A percentile compares a stretch with the other conserved stretches of the same genome.
These are phyloP conservation scores for Megastigmus dorsalis DNA, from an alignment of 2,888 invertebrate species.

Conservation along the genomic window DNA sequence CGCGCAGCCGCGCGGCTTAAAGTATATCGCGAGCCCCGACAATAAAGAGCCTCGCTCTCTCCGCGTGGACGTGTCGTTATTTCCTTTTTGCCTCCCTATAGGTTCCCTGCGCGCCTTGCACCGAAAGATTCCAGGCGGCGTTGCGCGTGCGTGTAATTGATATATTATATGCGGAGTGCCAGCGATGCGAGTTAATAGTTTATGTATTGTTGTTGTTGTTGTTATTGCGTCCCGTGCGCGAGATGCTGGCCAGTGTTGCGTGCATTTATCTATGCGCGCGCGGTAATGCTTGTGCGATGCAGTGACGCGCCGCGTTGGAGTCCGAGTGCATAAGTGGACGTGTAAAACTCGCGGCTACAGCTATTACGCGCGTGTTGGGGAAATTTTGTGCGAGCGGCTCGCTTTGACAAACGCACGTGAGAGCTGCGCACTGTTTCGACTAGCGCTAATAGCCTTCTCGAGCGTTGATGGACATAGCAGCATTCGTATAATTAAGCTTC, in stretches of 20 bases:
- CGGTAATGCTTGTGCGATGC: constrained; percentile 13
- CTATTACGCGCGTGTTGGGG: background rate
- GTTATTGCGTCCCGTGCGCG: constrained; percentile 26
- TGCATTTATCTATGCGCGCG: background rate
- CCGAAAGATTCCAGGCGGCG: too few species aligned
- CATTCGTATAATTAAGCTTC: too few species aligned
- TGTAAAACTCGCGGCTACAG: constrained; percentile 25
- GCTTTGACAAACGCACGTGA: background rate
- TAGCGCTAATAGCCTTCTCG: too few species aligned
- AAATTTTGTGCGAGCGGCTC: background rate
- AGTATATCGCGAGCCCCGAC: too few species aligned
- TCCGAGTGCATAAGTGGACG: constrained; percentile 4
- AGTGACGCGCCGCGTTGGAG: too few species aligned
- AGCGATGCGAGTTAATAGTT: constrained; percentile 25
- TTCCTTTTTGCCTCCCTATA: too few species aligned
- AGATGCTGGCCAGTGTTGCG: background rate
- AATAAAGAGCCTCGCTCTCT: too few species aligned
- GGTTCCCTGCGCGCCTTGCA: too few species aligned
- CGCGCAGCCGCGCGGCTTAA: background rate
- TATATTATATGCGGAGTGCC: constrained; percentile 13
- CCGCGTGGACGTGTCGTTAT: too few species aligned
- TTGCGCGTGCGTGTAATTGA: too few species aligned
- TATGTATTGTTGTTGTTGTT: too few species aligned
- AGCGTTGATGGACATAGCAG: too few species aligned
- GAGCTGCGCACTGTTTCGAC: background rate